These are phyloP conservation scores for Hypena proboscidalis DNA, from an alignment of 2,888 invertebrate genomes.

Conservation along the genomic window DNA sequence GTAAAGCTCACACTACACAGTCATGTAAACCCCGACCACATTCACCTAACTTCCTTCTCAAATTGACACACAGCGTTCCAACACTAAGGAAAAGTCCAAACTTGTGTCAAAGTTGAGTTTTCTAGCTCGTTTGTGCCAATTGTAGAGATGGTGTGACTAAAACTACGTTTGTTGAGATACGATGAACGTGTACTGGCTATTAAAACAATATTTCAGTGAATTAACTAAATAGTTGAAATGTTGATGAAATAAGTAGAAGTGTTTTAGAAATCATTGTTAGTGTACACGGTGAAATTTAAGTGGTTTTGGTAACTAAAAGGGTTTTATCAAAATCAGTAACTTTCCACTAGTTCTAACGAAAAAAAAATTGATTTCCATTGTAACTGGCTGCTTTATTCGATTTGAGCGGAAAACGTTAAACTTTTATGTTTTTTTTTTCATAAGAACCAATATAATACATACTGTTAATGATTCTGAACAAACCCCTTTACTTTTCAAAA, in stretches of 20 bases:
- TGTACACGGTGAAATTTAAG: too few species aligned
- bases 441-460: too few species aligned
- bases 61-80: slow-evolving; percentile 50
- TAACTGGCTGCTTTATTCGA: too few species aligned
- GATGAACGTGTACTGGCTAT: slow-evolving; percentile 31
- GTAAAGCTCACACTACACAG: slow-evolving; percentile 41
- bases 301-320: too few species aligned
- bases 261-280: not conserved
- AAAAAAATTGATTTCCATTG: too few species aligned
- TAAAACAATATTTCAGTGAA: slow-evolving; percentile 17
- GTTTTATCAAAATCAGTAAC: too few species aligned
- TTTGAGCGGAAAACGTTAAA: too few species aligned
- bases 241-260: not conserved
- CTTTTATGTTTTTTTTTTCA: too few species aligned
- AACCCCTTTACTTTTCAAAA: too few species aligned
- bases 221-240: slow-evolving; percentile 8
- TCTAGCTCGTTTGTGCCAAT: slow-evolving; percentile 61
- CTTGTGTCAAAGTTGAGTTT: slow-evolving; percentile 54
- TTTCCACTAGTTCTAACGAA: too few species aligned
- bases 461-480: too few species aligned
- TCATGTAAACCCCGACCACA: slow-evolving; percentile 50
- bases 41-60: slow-evolving; percentile 48
- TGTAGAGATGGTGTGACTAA: slow-evolving; percentile 51
- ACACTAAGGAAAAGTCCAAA: slow-evolving; percentile 48
- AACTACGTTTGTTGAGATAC: slow-evolving; percentile 54